Conservation (phyloP, 2,113 vertebrate species). For the Gopherus flavomarginatus region DNA sequence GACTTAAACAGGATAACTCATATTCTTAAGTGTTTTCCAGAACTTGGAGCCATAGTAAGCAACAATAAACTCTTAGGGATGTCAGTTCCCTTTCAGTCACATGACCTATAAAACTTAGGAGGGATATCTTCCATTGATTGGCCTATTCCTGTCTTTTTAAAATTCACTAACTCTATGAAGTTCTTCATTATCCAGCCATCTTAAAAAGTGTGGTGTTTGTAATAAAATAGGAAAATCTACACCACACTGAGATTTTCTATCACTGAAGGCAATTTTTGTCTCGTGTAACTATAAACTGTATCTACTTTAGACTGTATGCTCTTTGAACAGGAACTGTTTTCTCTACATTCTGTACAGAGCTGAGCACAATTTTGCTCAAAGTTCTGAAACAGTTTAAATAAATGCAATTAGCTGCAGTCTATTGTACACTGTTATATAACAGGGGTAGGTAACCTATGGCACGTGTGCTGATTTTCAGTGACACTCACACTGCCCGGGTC, state of each 20-base stretch:
- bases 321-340: not conserved
- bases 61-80: not conserved
- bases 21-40: not conserved
- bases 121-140: not conserved
- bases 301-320: not conserved
- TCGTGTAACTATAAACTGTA: not conserved
- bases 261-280: not conserved
- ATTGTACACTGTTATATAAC: fast-evolving
- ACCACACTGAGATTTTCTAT: not conserved
- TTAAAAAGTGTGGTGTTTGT: not conserved
- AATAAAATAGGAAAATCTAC: not conserved
- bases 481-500: no score
- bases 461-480: no score
- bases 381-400: not conserved
- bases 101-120: not conserved
- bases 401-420: not conserved
- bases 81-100: not conserved
- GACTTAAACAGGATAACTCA: not conserved
- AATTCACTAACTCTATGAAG: not conserved
- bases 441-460: no score
- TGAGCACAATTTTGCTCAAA: not conserved
- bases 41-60: not conserved
- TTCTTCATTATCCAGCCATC: not conserved
- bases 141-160: not conserved
- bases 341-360: not conserved